Evolutionary conservation across 1,140 invertebrate species (phyloP), one percentile per base, ranked within the genome.

Genomic region (Aphis craccivora): DNA sequence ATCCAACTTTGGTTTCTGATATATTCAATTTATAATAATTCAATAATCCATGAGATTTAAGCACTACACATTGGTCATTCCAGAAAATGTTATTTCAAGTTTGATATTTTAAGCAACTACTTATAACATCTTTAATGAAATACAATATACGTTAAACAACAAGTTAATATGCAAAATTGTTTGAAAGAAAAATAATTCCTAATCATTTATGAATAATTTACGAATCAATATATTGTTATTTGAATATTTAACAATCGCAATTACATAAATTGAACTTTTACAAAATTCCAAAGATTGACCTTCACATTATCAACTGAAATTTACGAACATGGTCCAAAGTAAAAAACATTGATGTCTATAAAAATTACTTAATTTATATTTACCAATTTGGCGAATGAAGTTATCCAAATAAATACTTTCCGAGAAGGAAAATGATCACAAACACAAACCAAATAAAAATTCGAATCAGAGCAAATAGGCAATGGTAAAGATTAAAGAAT

Each of bases 361-460:
- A 53, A n/a, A 30, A 43, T 86, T 18, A n/a, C 40, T 83, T 81
- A 83, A 87, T 20, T 35, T 40, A 40, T 89, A 89, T 25, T 89
- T 89, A 89, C 88, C 88, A 55, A 51, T 89, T 89, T 89, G 35
- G n/a, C 9, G 35, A 89, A 55, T 53, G 48, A 40, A 53, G 48
- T 35, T 51, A 55, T 89, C 88, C 22, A 25, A 88, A 20, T 18
- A 53, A 1, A 89, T 37, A 18, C n/a, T 55, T 53, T 55, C 20
- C 22, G 9, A 55, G 9, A 40, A 6, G 35, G 35, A 22, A 55
- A 89, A 53, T 89, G 30, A 2, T 25, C 23, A 14, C n/a, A 7
- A 43, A 37, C 37, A 18, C 23, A n/a, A 37, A 8, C 25, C n/a
- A 51, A 48, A 35, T 35, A 14, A 88, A 30, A 35, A 51, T 35